phyloP scores from a whole-genome alignment of 2,888 invertebrate species.

The Ophonus ardosiacus region DNA sequence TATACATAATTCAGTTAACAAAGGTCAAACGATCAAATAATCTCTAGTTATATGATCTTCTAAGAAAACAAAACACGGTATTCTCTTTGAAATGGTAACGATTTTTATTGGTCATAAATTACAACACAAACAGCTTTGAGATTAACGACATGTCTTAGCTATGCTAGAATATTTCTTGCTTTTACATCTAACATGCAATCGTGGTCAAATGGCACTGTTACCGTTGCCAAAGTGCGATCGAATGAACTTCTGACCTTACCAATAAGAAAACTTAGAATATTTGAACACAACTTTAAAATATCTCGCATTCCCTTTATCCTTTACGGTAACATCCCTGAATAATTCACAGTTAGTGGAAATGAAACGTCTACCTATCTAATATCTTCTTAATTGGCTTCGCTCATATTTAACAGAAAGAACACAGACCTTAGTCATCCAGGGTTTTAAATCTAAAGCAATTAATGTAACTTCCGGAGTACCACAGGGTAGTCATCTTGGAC shows the following conservation, averaged over 20 bases:
- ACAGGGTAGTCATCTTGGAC: too few species aligned
- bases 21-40: background rate
- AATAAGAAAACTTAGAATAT: background rate
- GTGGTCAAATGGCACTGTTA: constrained; percentile 17
- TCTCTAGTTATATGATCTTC: background rate
- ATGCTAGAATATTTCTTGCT: background rate
- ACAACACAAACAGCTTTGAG: constrained; percentile 8
- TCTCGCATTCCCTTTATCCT: background rate
- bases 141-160: background rate
- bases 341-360: constrained; percentile 5
- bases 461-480: too few species aligned
- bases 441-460: too few species aligned
- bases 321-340: background rate
- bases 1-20: background rate
- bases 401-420: too few species aligned
- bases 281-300: background rate
- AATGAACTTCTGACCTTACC: constrained; percentile 38
- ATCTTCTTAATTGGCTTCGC: too few species aligned
- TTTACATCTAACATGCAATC: background rate
- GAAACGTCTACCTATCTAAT: background rate
- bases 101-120: background rate
- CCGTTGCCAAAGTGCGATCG: constrained; percentile 21
- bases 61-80: background rate
- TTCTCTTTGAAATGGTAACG: constrained; percentile 35
- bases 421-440: too few species aligned